A percentile compares a stretch with the other conserved stretches of the same genome.
These are phyloP conservation scores for Hemithea aestivaria DNA, from an alignment of 2,888 invertebrate species.

Conservation along the genomic window DNA sequence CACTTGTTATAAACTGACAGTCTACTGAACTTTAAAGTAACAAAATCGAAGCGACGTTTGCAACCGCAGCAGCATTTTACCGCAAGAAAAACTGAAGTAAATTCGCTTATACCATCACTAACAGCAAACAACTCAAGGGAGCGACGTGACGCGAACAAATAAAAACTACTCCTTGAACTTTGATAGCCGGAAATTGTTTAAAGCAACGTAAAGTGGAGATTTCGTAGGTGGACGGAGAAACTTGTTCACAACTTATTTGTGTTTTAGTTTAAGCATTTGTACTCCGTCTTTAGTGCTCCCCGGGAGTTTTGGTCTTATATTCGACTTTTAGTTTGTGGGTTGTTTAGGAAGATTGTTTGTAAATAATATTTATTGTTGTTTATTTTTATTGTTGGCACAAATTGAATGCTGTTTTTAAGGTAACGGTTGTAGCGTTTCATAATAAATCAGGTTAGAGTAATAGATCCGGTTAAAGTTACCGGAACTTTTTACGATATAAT, in stretches of 20 bases:
- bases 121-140: constrained; percentile 59
- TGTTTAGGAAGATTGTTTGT: constrained; percentile 1
- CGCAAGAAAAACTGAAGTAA: constrained; percentile 44
- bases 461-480: no score
- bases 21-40: no score
- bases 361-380: constrained; percentile 1
- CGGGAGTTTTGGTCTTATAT: constrained; percentile 14
- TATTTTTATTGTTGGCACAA: no score
- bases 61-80: constrained; percentile 47
- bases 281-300: neutral
- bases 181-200: constrained; percentile 66
- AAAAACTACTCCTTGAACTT: constrained; percentile 60
- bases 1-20: no score
- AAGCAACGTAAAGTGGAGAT: constrained; percentile 56
- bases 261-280: constrained; percentile 20
- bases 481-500: no score
- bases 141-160: constrained; percentile 61
- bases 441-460: no score
- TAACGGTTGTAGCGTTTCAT: no score
- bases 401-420: no score
- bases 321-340: constrained; percentile 8
- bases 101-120: constrained; percentile 63
- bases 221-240: constrained; percentile 46
- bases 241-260: constrained; percentile 23
- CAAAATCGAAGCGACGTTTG: no score